phyloP scores from a whole-genome alignment of 2,888 invertebrate species.

The Ophion ventricosus region DNA sequence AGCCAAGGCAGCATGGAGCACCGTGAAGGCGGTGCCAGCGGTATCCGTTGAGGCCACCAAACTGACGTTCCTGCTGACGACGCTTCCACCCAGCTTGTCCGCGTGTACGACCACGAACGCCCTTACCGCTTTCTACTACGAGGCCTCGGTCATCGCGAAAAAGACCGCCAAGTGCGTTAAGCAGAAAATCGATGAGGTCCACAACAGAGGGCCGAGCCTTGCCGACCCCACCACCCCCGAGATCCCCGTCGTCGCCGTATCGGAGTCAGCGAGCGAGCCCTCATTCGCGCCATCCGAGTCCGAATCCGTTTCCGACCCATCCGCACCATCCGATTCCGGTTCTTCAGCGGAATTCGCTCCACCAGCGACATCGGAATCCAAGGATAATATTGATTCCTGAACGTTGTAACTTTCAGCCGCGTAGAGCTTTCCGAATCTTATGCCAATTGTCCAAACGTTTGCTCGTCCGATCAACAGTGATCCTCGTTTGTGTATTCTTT shows the following conservation, averaged over 20 bases:
- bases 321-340: background rate
- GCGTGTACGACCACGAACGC: conserved; percentile 51
- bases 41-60: conserved; percentile 37
- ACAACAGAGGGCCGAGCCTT: background rate
- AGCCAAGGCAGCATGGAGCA: conserved; percentile 58
- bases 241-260: background rate
- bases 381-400: background rate
- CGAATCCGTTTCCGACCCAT: background rate
- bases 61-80: conserved; percentile 29
- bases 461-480: background rate
- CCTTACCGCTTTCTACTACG: conserved; percentile 28
- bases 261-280: background rate
- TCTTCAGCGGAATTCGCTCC: background rate
- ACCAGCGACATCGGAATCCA: background rate
- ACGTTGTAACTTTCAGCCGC: background rate
- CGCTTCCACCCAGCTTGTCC: conserved; percentile 43
- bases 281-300: background rate
- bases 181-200: conserved; percentile 38
- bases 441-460: background rate
- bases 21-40: conserved; percentile 47
- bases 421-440: background rate
- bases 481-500: background rate
- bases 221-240: background rate
- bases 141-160: background rate
- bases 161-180: conserved; percentile 52